These are phyloP conservation scores for Tribolium castaneum DNA, from an alignment of 1,140 invertebrate species.

Conservation along the genomic window DNA sequence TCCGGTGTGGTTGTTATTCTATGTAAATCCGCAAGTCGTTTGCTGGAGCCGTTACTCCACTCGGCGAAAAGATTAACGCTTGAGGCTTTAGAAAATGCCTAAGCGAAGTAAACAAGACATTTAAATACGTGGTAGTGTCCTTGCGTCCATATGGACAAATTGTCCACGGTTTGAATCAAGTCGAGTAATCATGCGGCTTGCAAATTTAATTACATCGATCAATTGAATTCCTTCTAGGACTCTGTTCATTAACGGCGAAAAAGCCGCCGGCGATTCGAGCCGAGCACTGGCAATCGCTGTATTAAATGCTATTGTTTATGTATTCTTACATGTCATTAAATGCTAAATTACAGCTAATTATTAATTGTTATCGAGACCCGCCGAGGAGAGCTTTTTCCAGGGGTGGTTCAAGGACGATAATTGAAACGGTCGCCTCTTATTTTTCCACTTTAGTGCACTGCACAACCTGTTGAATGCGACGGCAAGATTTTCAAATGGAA, in stretches of 20 bases:
- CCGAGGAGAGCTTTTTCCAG: background rate
- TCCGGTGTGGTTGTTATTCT: constrained; percentile 10
- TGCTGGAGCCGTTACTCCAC: background rate
- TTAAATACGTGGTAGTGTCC: constrained; percentile 31
- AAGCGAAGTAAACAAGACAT: constrained; percentile 28
- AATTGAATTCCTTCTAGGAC: constrained; percentile 47
- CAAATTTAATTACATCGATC: constrained; percentile 53
- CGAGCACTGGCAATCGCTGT: constrained; percentile 34
- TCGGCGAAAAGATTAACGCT: constrained; percentile 16
- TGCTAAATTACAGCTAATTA: constrained; percentile 41
- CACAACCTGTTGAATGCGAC: too few relatives aligned
- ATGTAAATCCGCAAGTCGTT: constrained; percentile 9
- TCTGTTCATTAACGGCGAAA: constrained; percentile 40
- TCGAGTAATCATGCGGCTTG: constrained; percentile 48
- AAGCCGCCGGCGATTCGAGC: constrained; percentile 11
- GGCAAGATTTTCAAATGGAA: too few relatives aligned
- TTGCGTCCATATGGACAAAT: constrained; percentile 46
- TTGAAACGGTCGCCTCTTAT: too few relatives aligned
- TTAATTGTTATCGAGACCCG: constrained; percentile 37
- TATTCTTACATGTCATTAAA: constrained; percentile 48
- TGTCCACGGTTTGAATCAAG: constrained; percentile 45
- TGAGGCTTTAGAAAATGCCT: constrained; percentile 5
- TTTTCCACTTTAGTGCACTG: too few relatives aligned
- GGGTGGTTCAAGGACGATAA: constrained; percentile 2
- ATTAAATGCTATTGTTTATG: constrained; percentile 48